phyloP scores from a whole-genome alignment of 2,888 invertebrate genomes.

The Oscheius sp. region DNA sequence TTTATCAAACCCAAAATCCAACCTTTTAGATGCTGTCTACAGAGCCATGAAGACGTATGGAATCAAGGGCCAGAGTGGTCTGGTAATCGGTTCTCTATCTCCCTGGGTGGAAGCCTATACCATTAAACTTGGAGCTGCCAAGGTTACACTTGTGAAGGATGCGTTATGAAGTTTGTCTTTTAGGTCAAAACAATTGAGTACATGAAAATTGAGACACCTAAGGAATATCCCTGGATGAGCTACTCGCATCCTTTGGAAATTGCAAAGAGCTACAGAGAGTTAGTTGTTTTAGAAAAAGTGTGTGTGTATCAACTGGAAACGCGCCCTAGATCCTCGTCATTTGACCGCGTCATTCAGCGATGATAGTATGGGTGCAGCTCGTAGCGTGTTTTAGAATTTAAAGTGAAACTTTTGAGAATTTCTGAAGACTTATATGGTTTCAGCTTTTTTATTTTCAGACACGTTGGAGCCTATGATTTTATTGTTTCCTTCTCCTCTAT shows the following conservation, averaged over 20 bases:
- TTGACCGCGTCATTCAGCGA: too few relatives aligned
- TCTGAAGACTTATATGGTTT: too few relatives aligned
- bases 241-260: slow-evolving; percentile 8
- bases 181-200: slow-evolving; percentile 16
- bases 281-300: too few relatives aligned
- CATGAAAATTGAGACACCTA: neutral
- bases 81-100: neutral
- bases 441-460: neutral
- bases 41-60: neutral
- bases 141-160: neutral
- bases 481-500: slow-evolving; percentile 47
- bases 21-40: neutral
- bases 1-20: too few relatives aligned
- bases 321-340: too few relatives aligned
- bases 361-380: too few relatives aligned
- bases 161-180: neutral
- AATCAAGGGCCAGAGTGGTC: neutral
- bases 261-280: neutral
- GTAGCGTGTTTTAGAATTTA: too few relatives aligned
- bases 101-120: slow-evolving; percentile 13
- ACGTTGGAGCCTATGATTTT: slow-evolving; percentile 38
- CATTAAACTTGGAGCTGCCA: neutral
- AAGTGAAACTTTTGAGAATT: too few relatives aligned
- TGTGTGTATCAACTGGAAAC: too few relatives aligned
- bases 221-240: slow-evolving; percentile 1